A percentile compares a stretch with the other conserved stretches of the same genome.
Conservation (phyloP, 2,888 invertebrate genomes). For the Drosophila picticornis region DNA sequence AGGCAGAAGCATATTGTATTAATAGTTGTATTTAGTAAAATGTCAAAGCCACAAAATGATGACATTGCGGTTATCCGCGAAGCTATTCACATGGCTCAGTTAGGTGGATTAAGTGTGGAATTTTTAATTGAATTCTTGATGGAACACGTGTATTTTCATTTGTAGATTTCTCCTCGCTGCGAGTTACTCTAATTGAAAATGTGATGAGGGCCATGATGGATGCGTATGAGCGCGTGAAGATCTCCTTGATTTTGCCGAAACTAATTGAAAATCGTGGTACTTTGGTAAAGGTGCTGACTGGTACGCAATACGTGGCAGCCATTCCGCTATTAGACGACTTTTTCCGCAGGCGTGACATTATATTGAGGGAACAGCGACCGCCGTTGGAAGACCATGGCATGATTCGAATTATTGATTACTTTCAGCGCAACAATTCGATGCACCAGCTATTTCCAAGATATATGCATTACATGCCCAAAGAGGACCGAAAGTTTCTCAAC, state of each 20-base stretch:
- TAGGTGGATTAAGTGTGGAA: slow-evolving; percentile 12
- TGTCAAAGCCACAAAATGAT: not conserved
- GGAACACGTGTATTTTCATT: not conserved
- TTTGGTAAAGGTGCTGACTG: slow-evolving; percentile 21
- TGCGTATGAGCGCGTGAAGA: slow-evolving; percentile 54
- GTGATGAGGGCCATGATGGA: slow-evolving; percentile 42
- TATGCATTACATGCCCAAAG: slow-evolving; percentile 13
- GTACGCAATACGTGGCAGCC: slow-evolving; percentile 38
- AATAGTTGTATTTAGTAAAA: not conserved
- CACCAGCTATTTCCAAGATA: slow-evolving; percentile 33
- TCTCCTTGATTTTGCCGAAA: slow-evolving; percentile 61
- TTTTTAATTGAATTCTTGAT: not conserved
- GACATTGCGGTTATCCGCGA: not conserved
- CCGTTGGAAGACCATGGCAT: slow-evolving; percentile 59
- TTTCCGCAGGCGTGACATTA: slow-evolving; percentile 38
- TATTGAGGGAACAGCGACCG: slow-evolving; percentile 40
- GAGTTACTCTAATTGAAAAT: slow-evolving; percentile 37
- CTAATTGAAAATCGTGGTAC: slow-evolving; percentile 34
- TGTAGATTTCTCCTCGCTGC: slow-evolving; percentile 55
- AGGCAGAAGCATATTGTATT: not conserved
- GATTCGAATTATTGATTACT: slow-evolving; percentile 62
- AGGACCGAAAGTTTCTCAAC: slow-evolving; percentile 43
- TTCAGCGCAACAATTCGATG: slow-evolving; percentile 50
- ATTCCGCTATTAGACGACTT: slow-evolving; percentile 51
- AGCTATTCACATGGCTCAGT: slow-evolving; percentile 6